Percentiles rank a stretch among this genome's conserved stretches.
These are phyloP conservation scores for Gibbula magus DNA, from an alignment of 2,888 invertebrate genomes.

Conservation along the genomic window DNA sequence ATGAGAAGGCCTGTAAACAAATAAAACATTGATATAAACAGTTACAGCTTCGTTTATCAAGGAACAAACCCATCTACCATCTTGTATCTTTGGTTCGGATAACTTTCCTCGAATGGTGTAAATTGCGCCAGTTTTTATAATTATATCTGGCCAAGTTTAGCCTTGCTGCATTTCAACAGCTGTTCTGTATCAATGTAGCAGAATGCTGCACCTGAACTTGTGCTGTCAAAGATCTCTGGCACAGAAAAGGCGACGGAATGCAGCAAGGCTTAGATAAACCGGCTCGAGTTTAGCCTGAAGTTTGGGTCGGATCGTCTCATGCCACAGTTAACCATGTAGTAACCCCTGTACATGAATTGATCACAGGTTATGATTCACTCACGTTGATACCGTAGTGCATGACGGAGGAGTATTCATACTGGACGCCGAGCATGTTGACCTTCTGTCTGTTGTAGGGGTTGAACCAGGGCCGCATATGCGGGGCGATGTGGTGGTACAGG, in stretches of 20 bases:
- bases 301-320: too few species aligned
- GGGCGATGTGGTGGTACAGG: slow-evolving; percentile 62
- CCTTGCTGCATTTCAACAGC: too few species aligned
- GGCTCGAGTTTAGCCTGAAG: too few species aligned
- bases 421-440: slow-evolving; percentile 60
- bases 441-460: slow-evolving; percentile 59
- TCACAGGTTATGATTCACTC: slow-evolving; percentile 29
- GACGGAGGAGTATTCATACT: slow-evolving; percentile 66
- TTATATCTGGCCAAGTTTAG: too few species aligned
- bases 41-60: neutral
- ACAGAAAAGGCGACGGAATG: too few species aligned
- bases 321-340: too few species aligned
- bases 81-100: neutral
- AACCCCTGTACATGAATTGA: neutral
- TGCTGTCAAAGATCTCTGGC: too few species aligned
- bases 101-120: too few species aligned
- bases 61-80: neutral
- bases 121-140: too few species aligned
- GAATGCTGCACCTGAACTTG: too few species aligned
- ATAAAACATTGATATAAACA: neutral
- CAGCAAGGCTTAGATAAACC: too few species aligned
- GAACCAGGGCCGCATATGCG: slow-evolving; percentile 68
- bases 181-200: too few species aligned
- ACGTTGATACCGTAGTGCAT: slow-evolving; percentile 72
- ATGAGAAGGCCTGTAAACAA: slow-evolving; percentile 62